A percentile compares a stretch with the other conserved stretches of the same genome.
Evolutionary conservation across 2,888 invertebrate genomes (phyloP).

Genomic region (Cephus nigrinus): DNA sequence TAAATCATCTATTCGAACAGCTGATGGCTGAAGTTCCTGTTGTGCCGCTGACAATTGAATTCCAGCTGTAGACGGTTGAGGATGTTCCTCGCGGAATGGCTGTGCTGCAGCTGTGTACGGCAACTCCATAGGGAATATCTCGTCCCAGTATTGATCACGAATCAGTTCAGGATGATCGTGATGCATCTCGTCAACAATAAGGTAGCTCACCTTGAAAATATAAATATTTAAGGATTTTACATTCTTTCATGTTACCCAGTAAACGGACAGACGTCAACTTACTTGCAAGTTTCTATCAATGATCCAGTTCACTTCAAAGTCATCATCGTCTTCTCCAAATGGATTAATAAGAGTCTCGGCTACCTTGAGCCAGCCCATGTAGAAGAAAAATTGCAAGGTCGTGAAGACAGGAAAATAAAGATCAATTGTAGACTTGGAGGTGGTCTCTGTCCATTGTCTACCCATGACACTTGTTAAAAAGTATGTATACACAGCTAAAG

Average conservation of each 20-base stretch:
- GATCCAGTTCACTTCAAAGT: conserved; percentile 65
- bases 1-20: conserved; percentile 81
- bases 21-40: conserved; percentile 74
- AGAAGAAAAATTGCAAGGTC: conserved; percentile 67
- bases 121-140: conserved; percentile 77
- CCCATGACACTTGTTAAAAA: conserved; percentile 87
- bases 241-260: neutral
- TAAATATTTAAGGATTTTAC: neutral
- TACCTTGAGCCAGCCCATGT: conserved; percentile 70
- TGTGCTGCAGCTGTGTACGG: conserved; percentile 86
- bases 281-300: conserved; percentile 68
- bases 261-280: conserved; percentile 18
- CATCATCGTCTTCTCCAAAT: conserved; percentile 60
- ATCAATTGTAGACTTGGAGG: neutral
- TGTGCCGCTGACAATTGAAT: conserved; percentile 80
- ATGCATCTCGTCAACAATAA: conserved; percentile 68
- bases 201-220: conserved; percentile 58
- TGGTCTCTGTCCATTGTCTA: conserved; percentile 80
- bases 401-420: conserved; percentile 22
- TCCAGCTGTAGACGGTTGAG: conserved; percentile 87
- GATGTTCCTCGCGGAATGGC: conserved; percentile 84
- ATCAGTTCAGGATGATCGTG: conserved; percentile 65
- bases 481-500: conserved; percentile 88
- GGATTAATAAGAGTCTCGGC: conserved; percentile 68
- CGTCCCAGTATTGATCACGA: conserved; percentile 67